A percentile compares a stretch with the other conserved stretches of the same genome.
Conservation (phyloP, 2,888 invertebrate species). For the Cosmia trapezina region DNA sequence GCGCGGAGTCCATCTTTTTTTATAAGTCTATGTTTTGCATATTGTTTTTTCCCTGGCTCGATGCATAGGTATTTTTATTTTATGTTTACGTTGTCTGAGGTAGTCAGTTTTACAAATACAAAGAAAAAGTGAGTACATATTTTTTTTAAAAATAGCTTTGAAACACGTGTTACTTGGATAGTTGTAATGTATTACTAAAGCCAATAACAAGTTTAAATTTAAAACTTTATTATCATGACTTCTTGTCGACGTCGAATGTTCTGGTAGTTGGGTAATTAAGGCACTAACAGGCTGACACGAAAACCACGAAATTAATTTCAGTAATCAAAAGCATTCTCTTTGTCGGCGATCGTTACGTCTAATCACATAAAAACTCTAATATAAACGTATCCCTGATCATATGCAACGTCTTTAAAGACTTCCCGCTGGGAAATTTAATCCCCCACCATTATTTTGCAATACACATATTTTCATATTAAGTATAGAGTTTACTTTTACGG, state of each 20-base stretch:
- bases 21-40: no score
- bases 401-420: constrained; percentile 55
- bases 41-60: background rate
- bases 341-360: constrained; percentile 55
- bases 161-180: background rate
- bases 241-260: constrained; percentile 2
- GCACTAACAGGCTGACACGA: constrained; percentile 36
- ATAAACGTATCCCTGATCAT: constrained; percentile 57
- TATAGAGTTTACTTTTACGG: constrained; percentile 25
- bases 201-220: background rate
- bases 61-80: constrained; percentile 21
- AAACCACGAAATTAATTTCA: constrained; percentile 53
- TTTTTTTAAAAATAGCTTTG: background rate
- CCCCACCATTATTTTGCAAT: constrained; percentile 67
- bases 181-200: background rate
- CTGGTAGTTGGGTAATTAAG: constrained; percentile 44
- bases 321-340: constrained; percentile 49
- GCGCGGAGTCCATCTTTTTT: no score
- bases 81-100: background rate
- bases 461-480: constrained; percentile 29
- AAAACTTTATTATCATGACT: constrained; percentile 6
- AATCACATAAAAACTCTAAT: constrained; percentile 66
- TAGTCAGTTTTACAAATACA: background rate
- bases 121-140: background rate
- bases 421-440: constrained; percentile 71